Conservation (phyloP, 1,140 invertebrate genomes). For the Panagrolaimus sp. region DNA sequence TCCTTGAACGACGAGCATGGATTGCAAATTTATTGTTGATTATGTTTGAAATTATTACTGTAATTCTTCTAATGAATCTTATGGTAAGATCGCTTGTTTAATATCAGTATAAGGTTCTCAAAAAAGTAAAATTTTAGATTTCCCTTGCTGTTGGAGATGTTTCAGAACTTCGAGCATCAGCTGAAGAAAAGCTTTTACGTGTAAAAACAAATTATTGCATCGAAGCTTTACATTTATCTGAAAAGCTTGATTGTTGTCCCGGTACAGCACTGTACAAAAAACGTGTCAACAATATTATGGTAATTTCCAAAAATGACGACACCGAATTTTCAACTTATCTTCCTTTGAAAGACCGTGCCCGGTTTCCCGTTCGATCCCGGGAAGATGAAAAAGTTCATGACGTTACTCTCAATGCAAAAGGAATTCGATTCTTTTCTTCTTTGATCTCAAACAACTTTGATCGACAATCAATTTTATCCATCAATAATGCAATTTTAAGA, state of each 20-base stretch:
- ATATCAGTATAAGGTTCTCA: not conserved
- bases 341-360: not conserved
- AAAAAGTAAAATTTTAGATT: constrained; percentile 22
- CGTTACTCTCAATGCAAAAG: not conserved
- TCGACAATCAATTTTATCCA: constrained; percentile 6
- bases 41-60: constrained; percentile 46
- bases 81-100: constrained; percentile 21
- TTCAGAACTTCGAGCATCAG: constrained; percentile 35
- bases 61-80: constrained; percentile 48
- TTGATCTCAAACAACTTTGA: not conserved
- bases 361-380: not conserved
- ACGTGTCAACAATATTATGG: constrained; percentile 44
- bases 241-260: constrained; percentile 25
- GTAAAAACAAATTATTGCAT: constrained; percentile 47
- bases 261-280: constrained; percentile 38
- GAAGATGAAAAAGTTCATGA: not conserved
- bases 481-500: constrained; percentile 17
- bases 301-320: constrained; percentile 37
- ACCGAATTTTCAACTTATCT: constrained; percentile 42
- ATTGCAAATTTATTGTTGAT: constrained; percentile 44
- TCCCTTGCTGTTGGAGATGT: constrained; percentile 48
- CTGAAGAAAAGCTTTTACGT: constrained; percentile 37
- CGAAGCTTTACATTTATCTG: constrained; percentile 44
- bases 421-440: not conserved
- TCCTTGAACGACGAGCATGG: constrained; percentile 44